phyloP scores from a whole-genome alignment of 2,888 invertebrate genomes.

The Halictus ligatus region DNA sequence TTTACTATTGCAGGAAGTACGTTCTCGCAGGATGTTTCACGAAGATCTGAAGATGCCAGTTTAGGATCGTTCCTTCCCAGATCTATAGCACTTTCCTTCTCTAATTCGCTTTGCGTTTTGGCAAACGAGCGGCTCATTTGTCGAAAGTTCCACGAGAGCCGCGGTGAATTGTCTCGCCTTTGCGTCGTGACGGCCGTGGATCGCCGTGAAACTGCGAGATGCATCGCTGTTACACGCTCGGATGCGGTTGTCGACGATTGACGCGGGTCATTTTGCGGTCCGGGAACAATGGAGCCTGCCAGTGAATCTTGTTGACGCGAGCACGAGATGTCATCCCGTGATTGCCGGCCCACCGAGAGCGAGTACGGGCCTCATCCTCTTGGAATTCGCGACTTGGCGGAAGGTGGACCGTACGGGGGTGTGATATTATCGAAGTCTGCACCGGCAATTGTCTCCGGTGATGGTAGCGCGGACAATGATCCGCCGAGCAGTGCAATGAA shows the following conservation, averaged over 20 bases:
- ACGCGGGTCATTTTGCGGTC: slow-evolving; percentile 52
- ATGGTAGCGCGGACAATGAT: not conserved
- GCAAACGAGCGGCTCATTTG: slow-evolving; percentile 40
- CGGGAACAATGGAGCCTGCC: slow-evolving; percentile 34
- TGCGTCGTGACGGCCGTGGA: slow-evolving; percentile 14
- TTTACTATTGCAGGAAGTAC: no score
- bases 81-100: no score
- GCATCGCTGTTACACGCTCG: slow-evolving; percentile 23
- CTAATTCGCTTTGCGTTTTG: not conserved
- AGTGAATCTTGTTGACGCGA: slow-evolving; percentile 46
- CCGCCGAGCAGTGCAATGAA: not conserved
- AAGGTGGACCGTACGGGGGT: not conserved
- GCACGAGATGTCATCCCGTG: slow-evolving; percentile 46
- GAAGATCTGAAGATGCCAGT: no score
- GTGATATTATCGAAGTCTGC: not conserved
- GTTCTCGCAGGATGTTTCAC: no score
- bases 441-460: not conserved
- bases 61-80: no score
- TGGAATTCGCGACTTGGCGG: slow-evolving; percentile 18
- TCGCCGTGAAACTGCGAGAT: slow-evolving; percentile 6
- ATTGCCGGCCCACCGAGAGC: not conserved
- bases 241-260: slow-evolving; percentile 43
- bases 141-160: slow-evolving; percentile 43
- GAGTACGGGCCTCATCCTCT: not conserved
- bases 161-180: not conserved